Base-by-base conservation (phyloP, 2,888 invertebrate species). In the Euclidia mi region DNA sequence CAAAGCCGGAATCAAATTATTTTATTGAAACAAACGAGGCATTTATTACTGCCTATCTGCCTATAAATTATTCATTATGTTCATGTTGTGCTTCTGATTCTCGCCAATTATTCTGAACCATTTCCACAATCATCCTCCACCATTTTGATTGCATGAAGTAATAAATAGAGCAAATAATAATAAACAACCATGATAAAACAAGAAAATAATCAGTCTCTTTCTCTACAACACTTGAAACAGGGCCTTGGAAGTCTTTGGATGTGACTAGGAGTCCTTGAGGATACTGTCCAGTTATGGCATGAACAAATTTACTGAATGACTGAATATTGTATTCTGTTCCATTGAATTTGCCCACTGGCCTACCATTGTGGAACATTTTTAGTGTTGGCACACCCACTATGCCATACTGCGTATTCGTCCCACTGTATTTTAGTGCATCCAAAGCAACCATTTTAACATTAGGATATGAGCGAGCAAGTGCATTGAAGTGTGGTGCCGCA, bases 401-500 rank as follows among this genome's bases (percentile, higher is more conserved):
- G 7, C 98, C 98, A 88, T 98, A 98, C 75, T 98, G 98, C 0
- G 98, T 97, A 90, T 98, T 98, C 44, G 98, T 97, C 59, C 97
- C 96, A 81, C 97, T 96, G 78, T 97, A 96, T 82, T 96, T 96
- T 72, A 97, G 95, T 1, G 98, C 98, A 94, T 99, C 98, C 12
- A 99, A 96, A 1, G 98, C 99, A 7, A 98, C 97, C 87, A 98
- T 96, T 90, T 97, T 97, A 0, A 99, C 95, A 73, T 96, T 96
- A 0, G 98, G 98, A 89, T 98, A 99, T 2, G 97, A 96, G 78
- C 98, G 95, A 0, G 98, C 97, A 18, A 99, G 87, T 0, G 98
- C 98, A 94, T 99, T 99, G 79, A 97, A 98, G 83, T 98, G 96
- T 3, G 98, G 98, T 0, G 98, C 99, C 4, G 98, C 97, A 82